Conservation (phyloP, 2,888 invertebrate genomes). For the Mimas tiliae region DNA sequence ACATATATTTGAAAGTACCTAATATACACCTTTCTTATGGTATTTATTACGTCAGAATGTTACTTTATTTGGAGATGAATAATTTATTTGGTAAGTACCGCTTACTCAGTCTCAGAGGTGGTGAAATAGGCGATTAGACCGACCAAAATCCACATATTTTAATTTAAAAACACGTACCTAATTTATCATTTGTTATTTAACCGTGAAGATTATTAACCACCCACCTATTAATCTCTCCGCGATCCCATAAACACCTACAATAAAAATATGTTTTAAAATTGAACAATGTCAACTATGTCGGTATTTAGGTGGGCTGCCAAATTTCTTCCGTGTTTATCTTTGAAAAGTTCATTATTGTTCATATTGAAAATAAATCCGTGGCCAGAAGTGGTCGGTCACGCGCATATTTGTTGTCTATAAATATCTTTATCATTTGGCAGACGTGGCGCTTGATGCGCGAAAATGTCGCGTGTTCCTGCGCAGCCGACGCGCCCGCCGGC, state of each 20-base stretch:
- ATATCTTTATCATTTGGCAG: conserved; percentile 81
- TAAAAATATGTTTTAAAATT: conserved; percentile 18
- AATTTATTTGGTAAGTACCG: too few species aligned
- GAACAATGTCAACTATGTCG: conserved; percentile 38
- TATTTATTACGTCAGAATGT: too few species aligned
- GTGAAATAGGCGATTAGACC: too few species aligned
- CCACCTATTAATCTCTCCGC: neutral
- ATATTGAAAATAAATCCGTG: conserved; percentile 64
- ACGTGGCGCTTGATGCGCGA: conserved; percentile 57
- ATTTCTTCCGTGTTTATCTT: conserved; percentile 60
- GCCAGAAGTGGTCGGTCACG: conserved; percentile 74
- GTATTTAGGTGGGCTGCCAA: conserved; percentile 27
- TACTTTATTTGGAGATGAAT: too few species aligned
- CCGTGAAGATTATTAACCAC: neutral
- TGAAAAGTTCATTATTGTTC: conserved; percentile 58
- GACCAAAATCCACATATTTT: neutral
- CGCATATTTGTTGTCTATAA: conserved; percentile 72
- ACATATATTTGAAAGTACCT: too few species aligned
- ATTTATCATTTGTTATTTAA: neutral
- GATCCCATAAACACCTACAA: conserved; percentile 9
- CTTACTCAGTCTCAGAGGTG: too few species aligned
- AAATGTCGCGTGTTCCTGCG: conserved; percentile 63
- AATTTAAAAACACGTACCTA: neutral
- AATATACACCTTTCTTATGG: too few species aligned
- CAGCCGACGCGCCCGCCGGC: conserved; percentile 33